A percentile compares a stretch with the other conserved stretches of the same genome.
phyloP scores from a whole-genome alignment of 1,140 invertebrate genomes.

The Druon quercuslanigerum region DNA sequence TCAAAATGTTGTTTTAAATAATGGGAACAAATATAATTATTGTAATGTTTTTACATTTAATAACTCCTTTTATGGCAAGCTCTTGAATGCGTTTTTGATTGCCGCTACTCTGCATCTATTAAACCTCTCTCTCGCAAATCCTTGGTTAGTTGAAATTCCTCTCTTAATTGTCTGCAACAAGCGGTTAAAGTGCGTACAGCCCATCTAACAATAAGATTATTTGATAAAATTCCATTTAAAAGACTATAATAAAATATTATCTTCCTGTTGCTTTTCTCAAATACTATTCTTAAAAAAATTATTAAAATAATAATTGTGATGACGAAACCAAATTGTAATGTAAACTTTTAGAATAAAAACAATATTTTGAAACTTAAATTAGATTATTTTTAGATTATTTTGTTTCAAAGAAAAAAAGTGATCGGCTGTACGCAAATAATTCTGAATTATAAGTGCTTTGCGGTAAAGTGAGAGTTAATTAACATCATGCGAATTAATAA shows the following conservation, averaged over 20 bases:
- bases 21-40: background rate
- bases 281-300: too few species aligned
- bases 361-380: too few species aligned
- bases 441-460: background rate
- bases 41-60: background rate
- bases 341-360: too few species aligned
- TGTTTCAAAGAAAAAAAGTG: background rate
- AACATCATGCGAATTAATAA: constrained; percentile 17
- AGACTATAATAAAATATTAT: background rate
- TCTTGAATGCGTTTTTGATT: constrained; percentile 10
- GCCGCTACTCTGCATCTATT: constrained; percentile 1
- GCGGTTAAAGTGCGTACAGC: constrained; percentile 5
- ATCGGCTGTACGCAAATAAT: constrained; percentile 6
- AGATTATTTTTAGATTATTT: too few species aligned
- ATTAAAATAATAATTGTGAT: too few species aligned
- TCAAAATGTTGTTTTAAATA: too few species aligned
- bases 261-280: too few species aligned
- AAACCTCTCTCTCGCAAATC: constrained; percentile 8
- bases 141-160: constrained; percentile 28
- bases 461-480: background rate
- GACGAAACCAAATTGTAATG: too few species aligned
- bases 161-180: constrained; percentile 31
- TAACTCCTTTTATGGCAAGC: background rate
- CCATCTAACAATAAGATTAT: background rate
- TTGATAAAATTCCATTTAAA: background rate